These are phyloP conservation scores for Physella acuta DNA, from an alignment of 1,140 invertebrate species.

Conservation along the genomic window DNA sequence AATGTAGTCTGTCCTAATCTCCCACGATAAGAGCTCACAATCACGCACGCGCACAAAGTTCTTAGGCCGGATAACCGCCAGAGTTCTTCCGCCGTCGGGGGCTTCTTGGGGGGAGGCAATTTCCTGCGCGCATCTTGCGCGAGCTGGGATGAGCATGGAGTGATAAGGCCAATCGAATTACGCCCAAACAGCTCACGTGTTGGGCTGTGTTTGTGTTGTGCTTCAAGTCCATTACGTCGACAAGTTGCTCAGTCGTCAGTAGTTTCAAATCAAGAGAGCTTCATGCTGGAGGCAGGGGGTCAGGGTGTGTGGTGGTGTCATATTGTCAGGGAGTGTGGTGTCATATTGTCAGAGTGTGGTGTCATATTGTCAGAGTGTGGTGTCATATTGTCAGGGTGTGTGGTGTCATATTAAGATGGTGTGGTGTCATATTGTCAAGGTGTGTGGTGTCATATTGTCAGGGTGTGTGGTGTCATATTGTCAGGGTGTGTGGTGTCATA, in stretches of 20 bases:
- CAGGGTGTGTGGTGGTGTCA: not conserved
- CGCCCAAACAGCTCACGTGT: conserved; percentile 14
- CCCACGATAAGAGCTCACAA: conserved; percentile 12
- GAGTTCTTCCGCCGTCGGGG: conserved; percentile 21
- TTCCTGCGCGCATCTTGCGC: conserved; percentile 19
- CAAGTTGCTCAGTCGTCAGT: conserved; percentile 12
- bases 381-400: not conserved
- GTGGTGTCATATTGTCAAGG: too few species aligned
- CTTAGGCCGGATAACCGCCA: conserved; percentile 21
- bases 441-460: too few species aligned
- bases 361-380: not conserved
- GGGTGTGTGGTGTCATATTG: too few species aligned
- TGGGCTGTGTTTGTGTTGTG: conserved; percentile 17
- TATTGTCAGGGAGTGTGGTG: not conserved
- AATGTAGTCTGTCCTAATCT: conserved; percentile 2
- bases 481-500: too few species aligned
- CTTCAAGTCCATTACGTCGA: conserved; percentile 18
- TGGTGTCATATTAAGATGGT: too few species aligned
- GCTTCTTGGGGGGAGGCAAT: conserved; percentile 18
- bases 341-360: not conserved
- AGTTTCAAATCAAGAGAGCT: too few species aligned
- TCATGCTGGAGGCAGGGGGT: not conserved
- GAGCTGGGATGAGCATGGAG: not conserved
- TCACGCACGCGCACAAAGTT: conserved; percentile 13
- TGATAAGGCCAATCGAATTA: conserved; percentile 25